Evolutionary conservation across 2,113 vertebrate genomes (phyloP), one percentile per base, ranked within the genome.

Genomic region (Petroica traversi): DNA sequence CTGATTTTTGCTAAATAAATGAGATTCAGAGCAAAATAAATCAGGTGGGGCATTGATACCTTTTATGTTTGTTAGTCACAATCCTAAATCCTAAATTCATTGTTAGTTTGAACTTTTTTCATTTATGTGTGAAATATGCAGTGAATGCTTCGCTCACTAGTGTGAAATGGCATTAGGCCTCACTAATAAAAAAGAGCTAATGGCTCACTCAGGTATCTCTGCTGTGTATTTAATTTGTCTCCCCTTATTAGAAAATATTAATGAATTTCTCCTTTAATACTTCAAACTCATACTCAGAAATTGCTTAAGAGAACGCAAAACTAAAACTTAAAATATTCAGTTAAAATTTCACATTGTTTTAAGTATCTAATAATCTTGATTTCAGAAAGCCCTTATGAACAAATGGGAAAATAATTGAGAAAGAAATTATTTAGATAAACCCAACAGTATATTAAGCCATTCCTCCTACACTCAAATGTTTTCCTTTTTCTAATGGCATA

Each of bases 41-140:
- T 41, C 16, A 15, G 4, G 23, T 64, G 6, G 8, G 3, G 16
- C 1, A 0, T 46, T 61, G 36, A 15, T 55, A 23, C 2, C 9
- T 54, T 71, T 76, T 49, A 9, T 12, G 19, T 71, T 46, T 55
- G 5, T 61, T 63, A 38, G 14, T 51, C 22, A 19, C 63, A 77
- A 48, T 64, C 14, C 29, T 54, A 45, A 33, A 51, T 73, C 5
- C 28, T 67, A 29, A n/a, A 9, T 43, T 40, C 8, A 68, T 45
- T 20, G 4, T 61, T 43, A 23, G 4, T 33, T 19, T 48, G 11
- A 54, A 7, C 66, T 77, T 8, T 13, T 86, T 86, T 51, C 4
- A 0, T 52, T 68, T 49, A 22, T 31, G 3, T 9, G 31, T 69
- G 40, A 29, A 51, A 59, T 34, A 22, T 71, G 24, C 49, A 61